Percentiles rank a stretch among this genome's conserved stretches.
Evolutionary conservation across 2,888 invertebrate genomes (phyloP).

Genomic region (Lepidocyrtoides sp.): DNA sequence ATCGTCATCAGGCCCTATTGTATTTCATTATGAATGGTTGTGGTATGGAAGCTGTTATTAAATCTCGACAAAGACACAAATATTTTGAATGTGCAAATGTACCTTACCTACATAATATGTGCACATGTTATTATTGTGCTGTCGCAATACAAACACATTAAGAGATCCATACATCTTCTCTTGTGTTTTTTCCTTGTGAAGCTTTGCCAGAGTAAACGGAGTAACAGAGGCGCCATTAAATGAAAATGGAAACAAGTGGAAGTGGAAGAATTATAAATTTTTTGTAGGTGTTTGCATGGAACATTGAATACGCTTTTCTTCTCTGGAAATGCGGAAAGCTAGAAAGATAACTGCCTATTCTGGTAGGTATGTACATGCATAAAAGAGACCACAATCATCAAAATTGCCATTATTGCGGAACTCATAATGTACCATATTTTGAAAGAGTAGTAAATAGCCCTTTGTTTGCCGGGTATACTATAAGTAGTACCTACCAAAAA

Average conservation of each 20-base stretch:
- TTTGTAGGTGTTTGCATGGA: neutral
- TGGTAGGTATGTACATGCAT: neutral
- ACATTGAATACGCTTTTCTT: slow-evolving; percentile 3
- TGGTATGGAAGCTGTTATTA: neutral
- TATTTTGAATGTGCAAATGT: neutral
- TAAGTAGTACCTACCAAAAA: slow-evolving; percentile 32
- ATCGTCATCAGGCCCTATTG: slow-evolving; percentile 41
- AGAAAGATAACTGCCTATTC: too few relatives aligned
- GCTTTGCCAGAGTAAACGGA: neutral
- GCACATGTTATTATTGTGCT: too few relatives aligned
- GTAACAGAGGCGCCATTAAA: neutral
- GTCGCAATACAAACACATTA: neutral
- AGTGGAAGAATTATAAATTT: slow-evolving; percentile 37
- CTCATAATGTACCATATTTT: neutral
- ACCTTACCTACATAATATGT: too few relatives aligned
- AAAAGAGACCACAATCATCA: neutral
- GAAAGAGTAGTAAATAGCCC: slow-evolving; percentile 4
- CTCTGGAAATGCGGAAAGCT: slow-evolving; percentile 1
- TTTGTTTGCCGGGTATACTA: neutral
- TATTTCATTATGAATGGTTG: slow-evolving; percentile 48
- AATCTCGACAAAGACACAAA: slow-evolving; percentile 7
- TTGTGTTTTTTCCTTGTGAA: neutral
- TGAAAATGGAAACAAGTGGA: slow-evolving; percentile 5
- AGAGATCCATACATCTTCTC: neutral
- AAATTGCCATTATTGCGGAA: neutral